Conservation (phyloP, 2,888 invertebrate species). For the Athetis lepigone region DNA sequence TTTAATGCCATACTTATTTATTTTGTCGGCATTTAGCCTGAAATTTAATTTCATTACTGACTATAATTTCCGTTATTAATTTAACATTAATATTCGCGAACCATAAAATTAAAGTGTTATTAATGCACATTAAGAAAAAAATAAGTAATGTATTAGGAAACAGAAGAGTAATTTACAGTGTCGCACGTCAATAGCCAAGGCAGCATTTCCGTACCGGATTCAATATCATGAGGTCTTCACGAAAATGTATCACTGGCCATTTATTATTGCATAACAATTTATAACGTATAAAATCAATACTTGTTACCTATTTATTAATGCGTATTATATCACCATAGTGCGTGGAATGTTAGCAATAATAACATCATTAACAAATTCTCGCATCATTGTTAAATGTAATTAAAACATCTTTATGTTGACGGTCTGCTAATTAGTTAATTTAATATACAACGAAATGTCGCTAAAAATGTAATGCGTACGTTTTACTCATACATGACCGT, state of each 20-base stretch:
- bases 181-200: neutral
- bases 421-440: constrained; percentile 36
- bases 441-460: constrained; percentile 13
- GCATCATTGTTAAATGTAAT: constrained; percentile 34
- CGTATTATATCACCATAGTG: constrained; percentile 28
- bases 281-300: constrained; percentile 14
- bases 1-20: constrained; percentile 7
- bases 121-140: constrained; percentile 14
- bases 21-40: neutral
- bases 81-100: constrained; percentile 38
- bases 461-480: constrained; percentile 9
- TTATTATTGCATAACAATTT: constrained; percentile 45
- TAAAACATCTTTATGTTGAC: constrained; percentile 28
- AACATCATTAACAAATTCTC: constrained; percentile 46
- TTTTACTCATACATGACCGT: constrained; percentile 11
- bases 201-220: constrained; percentile 20
- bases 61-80: constrained; percentile 45
- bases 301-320: constrained; percentile 17
- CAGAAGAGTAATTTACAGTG: neutral
- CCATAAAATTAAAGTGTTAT: neutral
- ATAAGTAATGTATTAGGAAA: constrained; percentile 3
- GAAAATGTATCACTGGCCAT: neutral
- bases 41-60: constrained; percentile 28
- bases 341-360: constrained; percentile 25
- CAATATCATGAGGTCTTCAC: neutral